phyloP scores from a whole-genome alignment of 2,113 vertebrate species.

The Macroglossus sobrinus region DNA sequence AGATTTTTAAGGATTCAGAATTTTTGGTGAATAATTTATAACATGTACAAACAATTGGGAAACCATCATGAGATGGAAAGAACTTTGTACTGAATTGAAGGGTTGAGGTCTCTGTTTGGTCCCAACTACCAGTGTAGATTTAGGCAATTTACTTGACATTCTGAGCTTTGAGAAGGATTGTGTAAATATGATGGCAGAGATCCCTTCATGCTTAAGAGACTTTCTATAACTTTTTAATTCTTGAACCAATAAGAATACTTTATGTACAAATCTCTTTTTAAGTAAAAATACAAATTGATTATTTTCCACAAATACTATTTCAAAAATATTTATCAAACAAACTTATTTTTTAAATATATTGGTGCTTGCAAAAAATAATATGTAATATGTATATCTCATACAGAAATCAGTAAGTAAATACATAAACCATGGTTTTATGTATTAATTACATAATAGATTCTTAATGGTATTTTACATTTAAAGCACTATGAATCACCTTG shows the following conservation, averaged over 20 bases:
- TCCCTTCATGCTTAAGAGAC: neutral
- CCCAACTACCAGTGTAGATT: neutral
- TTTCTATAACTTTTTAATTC: neutral
- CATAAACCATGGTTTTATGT: neutral
- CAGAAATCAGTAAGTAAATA: constrained; percentile 37
- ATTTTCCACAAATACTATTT: constrained; percentile 39
- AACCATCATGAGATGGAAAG: neutral
- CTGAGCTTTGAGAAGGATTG: neutral
- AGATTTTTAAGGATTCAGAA: constrained; percentile 48
- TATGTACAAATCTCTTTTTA: constrained; percentile 26
- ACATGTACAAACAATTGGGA: constrained; percentile 33
- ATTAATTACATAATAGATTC: neutral
- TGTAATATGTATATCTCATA: constrained; percentile 7
- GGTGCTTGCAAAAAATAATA: neutral
- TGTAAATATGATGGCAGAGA: neutral
- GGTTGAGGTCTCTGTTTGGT: constrained; percentile 25
- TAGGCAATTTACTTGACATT: neutral
- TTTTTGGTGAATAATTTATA: constrained; percentile 58
- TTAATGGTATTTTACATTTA: constrained; percentile 52
- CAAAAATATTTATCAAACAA: constrained; percentile 20
- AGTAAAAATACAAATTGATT: neutral
- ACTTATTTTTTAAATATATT: constrained; percentile 36
- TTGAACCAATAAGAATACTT: constrained; percentile 14
- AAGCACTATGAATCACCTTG: neutral
- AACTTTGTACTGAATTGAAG: neutral